Conservation (phyloP, 2,797 vertebrate species). For the Rhinella marina region DNA sequence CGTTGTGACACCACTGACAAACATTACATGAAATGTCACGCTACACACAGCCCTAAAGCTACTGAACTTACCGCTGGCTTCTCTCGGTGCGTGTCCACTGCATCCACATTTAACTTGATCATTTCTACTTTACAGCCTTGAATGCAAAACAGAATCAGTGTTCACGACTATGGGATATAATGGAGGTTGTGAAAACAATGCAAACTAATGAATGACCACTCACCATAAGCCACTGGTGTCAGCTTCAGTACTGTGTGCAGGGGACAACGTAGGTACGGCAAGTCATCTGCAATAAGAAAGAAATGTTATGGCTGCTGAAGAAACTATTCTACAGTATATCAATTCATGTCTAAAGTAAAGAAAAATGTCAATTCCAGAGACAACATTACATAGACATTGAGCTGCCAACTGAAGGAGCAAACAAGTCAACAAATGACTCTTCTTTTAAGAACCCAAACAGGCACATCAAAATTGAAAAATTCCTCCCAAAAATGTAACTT, state of each 20-base stretch:
- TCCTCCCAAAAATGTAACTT: too few species aligned
- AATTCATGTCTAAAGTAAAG: too few species aligned
- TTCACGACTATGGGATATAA: too few species aligned
- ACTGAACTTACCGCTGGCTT: conserved; percentile 83
- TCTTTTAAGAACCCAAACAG: too few species aligned
- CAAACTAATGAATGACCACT: conserved; percentile 38
- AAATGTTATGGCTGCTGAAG: background rate
- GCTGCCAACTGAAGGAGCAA: too few species aligned
- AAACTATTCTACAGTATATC: background rate
- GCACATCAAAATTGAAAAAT: too few species aligned
- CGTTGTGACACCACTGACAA: too few species aligned
- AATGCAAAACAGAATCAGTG: background rate
- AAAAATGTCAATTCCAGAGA: too few species aligned
- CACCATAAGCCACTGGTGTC: conserved; percentile 94
- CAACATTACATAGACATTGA: too few species aligned
- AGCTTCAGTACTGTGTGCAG: conserved; percentile 93
- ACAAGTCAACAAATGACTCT: too few species aligned
- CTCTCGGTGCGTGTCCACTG: conserved; percentile 94
- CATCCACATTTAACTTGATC: conserved; percentile 88
- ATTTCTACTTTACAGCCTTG: conserved; percentile 95
- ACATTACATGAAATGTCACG: too few species aligned
- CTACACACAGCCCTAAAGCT: background rate
- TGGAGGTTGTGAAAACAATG: background rate
- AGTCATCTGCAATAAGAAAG: conserved; percentile 80
- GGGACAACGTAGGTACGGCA: conserved; percentile 93